Evolutionary conservation across 2,888 invertebrate genomes (phyloP), one percentile per base, ranked within the genome.

Genomic region (Tipula vernalis): DNA sequence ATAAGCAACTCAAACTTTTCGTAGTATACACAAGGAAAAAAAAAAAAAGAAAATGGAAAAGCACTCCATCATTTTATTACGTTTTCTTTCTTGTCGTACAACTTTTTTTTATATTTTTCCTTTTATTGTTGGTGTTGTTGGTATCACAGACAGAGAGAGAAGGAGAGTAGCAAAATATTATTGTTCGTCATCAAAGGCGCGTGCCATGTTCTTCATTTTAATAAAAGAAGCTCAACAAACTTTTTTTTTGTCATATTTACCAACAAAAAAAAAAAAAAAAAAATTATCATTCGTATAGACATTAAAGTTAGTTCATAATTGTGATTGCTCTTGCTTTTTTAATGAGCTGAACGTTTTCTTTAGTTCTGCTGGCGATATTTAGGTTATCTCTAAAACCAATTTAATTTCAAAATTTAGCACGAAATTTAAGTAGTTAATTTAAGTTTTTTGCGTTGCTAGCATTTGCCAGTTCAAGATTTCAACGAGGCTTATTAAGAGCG

Each of bases 21-120:
- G 71, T 71, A 71, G 71, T 71, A 28, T 28, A 71, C 28, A 71
- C 71, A 71, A 71, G 28, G 51, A 5, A 51, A 51, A 51, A 51
- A 71, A 83, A 36, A 83, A 83, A 83, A 83, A 5, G 83, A 39
- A 83, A 41, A 84, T 39, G 41, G 84, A 36, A 84, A 84, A 84
- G 84, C 84, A 84, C 84, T 84, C 84, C 84, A 84, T 84, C 84
- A 84, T 84, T 36, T 84, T 84, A 39, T 84, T 84, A 41, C 84
- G 36, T 39, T 84, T 39, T 39, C 41, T 84, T 84, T 84, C 36
- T 84, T 84, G 84, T 84, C 84, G 84, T 84, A 41, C 84, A 84
- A 84, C 84, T 84, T 84, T 84, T 84, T 28, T 83, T 83, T 83
- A n/a, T 51, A 71, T 71, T 28, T 71, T 71, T 71, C 51, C 28